Evolutionary conservation across 2,797 vertebrate species (phyloP).

Genomic region (Cossypha caffra): DNA sequence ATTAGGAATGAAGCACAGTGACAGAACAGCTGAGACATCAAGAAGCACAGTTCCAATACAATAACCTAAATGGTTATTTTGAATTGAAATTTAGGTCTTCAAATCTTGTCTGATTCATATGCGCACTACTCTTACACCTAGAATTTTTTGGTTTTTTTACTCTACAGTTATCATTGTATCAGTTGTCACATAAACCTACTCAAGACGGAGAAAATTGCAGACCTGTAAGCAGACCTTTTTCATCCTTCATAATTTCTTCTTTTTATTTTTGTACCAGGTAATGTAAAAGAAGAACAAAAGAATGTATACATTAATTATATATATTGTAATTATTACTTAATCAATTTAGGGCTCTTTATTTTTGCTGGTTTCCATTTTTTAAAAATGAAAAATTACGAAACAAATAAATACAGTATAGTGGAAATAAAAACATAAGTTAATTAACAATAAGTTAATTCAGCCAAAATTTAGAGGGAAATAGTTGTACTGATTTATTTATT

Average conservation of each 20-base stretch:
- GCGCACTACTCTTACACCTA: background rate
- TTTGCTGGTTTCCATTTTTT: background rate
- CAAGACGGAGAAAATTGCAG: background rate
- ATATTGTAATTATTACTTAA: background rate
- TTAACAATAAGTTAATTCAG: background rate
- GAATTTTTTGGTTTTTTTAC: background rate
- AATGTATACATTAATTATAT: background rate
- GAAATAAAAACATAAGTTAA: background rate
- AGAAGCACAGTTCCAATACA: background rate
- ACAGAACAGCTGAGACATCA: background rate
- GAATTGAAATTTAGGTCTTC: background rate
- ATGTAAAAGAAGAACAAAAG: background rate
- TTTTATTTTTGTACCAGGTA: background rate
- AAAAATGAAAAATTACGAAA: background rate
- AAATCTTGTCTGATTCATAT: background rate
- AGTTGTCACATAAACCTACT: background rate
- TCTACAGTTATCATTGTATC: background rate
- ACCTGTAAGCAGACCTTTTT: background rate
- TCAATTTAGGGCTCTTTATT: background rate
- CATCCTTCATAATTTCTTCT: background rate
- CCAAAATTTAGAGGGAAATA: background rate
- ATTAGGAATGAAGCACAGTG: background rate
- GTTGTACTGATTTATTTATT: background rate
- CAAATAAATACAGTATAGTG: background rate
- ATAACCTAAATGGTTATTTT: background rate